Base-by-base conservation (phyloP, 2,888 invertebrate genomes). In the Drosophila helvetica region DNA sequence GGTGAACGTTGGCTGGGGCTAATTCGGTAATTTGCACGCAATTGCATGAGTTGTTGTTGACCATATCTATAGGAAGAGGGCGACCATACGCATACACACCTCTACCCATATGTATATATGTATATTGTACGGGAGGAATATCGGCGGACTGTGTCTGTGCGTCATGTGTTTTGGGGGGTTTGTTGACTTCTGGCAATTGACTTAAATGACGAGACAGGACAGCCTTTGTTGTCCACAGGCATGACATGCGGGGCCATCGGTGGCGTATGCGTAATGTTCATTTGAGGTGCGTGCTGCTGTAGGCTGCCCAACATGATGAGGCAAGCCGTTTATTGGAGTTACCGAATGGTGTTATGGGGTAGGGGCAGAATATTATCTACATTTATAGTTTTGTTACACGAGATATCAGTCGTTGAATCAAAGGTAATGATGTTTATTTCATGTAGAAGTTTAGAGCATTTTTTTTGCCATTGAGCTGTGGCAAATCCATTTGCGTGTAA, bases 1-100 rank as follows among this genome's bases (percentile, higher is more conserved):
- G 83, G 87, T 87, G 80, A 79, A 63, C 67, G 77, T 57, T 72
- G 74, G 38, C 38, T 38, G 38, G 15, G 38, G 79, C 81, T 86
- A 85, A 85, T 88, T 86, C 74, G 84, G 81, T 84, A 85, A 85
- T 85, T 85, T 86, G 88, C 85, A 85, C 85, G 88, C 85, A 85
- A 84, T 88, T 88, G 88, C 86, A 83, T 83, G 86, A 87, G 88
- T 87, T 87, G 83, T 83, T 85, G 83, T 83, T 85, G 83, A 82
- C 85, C 87, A 77, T 86, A 84, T 86, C 81, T 83, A 82, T 82
- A 70, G 84, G 73, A 66, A 66, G 84, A 80, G 81, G 6, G 7
- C n/a, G 2, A 15, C 15, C 38, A 60, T 19, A 43, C 33, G 53
- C 42, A 46, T 33, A 42, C 22, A 46, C 17, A 25, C 51, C 8